Evolutionary conservation across 2,888 invertebrate species (phyloP).

Genomic region (Drosophila kambysellisi): DNA sequence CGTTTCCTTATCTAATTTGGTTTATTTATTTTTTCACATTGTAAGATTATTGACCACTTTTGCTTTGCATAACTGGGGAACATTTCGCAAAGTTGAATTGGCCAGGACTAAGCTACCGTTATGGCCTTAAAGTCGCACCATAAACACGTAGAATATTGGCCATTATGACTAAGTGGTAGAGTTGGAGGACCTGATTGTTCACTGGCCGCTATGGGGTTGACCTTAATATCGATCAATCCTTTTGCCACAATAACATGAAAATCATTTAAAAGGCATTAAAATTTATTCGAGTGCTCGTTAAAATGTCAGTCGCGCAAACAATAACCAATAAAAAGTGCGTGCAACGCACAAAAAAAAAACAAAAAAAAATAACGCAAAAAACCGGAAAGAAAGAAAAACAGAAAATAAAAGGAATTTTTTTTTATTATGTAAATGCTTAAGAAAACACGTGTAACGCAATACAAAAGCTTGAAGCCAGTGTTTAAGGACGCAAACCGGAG

Average conservation of each 20-base stretch:
- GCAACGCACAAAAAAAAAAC: conserved; percentile 15
- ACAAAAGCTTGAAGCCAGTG: conserved; percentile 49
- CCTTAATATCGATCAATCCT: conserved; percentile 59
- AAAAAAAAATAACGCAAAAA: not conserved
- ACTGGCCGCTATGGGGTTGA: conserved; percentile 10
- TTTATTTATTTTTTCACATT: not conserved
- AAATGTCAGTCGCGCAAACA: conserved; percentile 63
- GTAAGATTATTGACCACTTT: not conserved
- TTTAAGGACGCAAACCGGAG: conserved; percentile 12
- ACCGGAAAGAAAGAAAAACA: not conserved
- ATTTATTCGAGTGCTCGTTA: conserved; percentile 76
- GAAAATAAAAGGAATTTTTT: conserved; percentile 14
- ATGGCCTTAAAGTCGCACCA: conserved; percentile 32
- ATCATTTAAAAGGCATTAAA: conserved; percentile 78
- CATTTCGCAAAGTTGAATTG: not conserved
- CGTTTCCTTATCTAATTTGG: not conserved
- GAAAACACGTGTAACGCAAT: conserved; percentile 68
- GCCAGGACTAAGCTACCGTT: not conserved
- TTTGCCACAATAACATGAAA: conserved; percentile 49
- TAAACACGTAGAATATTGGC: conserved; percentile 61
- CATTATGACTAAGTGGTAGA: conserved; percentile 27
- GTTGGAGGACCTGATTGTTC: conserved; percentile 14
- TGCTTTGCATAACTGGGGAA: conserved; percentile 6
- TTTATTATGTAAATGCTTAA: conserved; percentile 70
- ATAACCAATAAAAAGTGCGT: conserved; percentile 73